These are phyloP conservation scores for Antennarius maculatus DNA, from an alignment of 2,797 vertebrate species.

Conservation along the genomic window DNA sequence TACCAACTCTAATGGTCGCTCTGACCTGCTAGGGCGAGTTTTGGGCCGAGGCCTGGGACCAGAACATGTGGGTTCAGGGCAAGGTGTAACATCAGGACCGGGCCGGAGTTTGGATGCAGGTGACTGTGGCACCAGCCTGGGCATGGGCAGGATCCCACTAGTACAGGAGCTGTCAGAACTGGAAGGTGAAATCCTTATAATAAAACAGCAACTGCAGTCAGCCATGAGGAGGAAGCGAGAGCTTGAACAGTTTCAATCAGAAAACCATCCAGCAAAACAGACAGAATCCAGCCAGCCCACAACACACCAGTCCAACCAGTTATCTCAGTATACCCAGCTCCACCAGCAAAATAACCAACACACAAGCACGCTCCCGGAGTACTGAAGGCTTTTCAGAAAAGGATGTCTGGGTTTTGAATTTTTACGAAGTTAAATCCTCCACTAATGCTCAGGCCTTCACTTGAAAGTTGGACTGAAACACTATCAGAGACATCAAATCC, in stretches of 20 bases:
- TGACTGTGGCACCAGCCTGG: conserved; percentile 59
- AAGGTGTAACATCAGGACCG: conserved; percentile 35
- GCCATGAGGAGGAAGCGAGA: conserved; percentile 94
- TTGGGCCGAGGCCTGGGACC: conserved; percentile 60
- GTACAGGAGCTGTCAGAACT: conserved; percentile 92
- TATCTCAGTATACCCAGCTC: conserved; percentile 62
- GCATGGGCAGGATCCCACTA: conserved; percentile 80
- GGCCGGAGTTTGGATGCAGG: conserved; percentile 54
- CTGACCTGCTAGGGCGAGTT: conserved; percentile 83
- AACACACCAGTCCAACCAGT: conserved; percentile 67
- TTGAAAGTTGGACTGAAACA: conserved; percentile 24
- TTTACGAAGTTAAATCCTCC: conserved; percentile 34
- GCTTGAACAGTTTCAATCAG: conserved; percentile 90
- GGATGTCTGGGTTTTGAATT: conserved; percentile 27
- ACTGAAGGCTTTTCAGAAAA: conserved; percentile 48
- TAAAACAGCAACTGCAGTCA: conserved; percentile 93
- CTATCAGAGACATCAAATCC: conserved; percentile 28
- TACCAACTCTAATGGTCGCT: conserved; percentile 89
- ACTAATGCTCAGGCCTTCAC: conserved; percentile 26
- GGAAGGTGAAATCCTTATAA: conserved; percentile 92
- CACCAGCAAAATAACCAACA: conserved; percentile 77
- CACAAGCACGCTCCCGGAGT: conserved; percentile 68
- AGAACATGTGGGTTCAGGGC: conserved; percentile 44
- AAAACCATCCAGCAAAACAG: conserved; percentile 79
- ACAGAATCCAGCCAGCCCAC: conserved; percentile 60